Conservation (phyloP, 1,140 invertebrate genomes). For the Solenopsis invicta region DNA sequence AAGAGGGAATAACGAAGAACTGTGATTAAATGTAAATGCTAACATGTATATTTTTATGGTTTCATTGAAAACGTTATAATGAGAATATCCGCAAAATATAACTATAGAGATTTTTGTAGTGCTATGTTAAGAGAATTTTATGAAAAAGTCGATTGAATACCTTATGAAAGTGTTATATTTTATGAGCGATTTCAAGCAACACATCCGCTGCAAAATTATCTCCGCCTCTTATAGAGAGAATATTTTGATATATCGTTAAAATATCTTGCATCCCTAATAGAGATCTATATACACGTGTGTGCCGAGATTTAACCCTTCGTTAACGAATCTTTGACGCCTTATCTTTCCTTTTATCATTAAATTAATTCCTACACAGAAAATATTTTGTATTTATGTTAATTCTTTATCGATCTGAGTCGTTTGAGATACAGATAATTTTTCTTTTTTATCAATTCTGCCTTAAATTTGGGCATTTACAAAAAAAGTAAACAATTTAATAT, state of each 20-base stretch:
- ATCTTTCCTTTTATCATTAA: not conserved
- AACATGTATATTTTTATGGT: not conserved
- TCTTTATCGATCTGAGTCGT: too few species aligned
- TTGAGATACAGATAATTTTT: too few species aligned
- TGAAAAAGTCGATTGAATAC: not conserved
- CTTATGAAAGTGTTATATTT: not conserved
- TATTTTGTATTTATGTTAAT: too few species aligned
- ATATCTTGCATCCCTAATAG: slow-evolving; percentile 53
- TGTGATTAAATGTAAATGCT: slow-evolving; percentile 40
- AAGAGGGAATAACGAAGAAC: slow-evolving; percentile 10
- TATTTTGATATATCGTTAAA: slow-evolving; percentile 39
- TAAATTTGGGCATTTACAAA: too few species aligned
- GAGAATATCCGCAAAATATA: not conserved
- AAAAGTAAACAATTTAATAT: too few species aligned
- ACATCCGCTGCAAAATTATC: not conserved
- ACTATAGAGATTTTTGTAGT: slow-evolving; percentile 1
- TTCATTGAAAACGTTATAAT: not conserved
- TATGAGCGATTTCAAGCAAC: not conserved
- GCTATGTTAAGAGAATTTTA: not conserved
- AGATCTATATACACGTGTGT: slow-evolving; percentile 13
- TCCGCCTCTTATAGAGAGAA: not conserved
- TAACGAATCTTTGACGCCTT: not conserved
- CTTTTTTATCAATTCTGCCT: too few species aligned
- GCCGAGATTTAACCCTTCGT: slow-evolving; percentile 33
- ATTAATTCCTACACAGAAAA: not conserved